These are phyloP conservation scores for Xiphophorus hellerii DNA, from an alignment of 2,113 vertebrate genomes.

Conservation along the genomic window DNA sequence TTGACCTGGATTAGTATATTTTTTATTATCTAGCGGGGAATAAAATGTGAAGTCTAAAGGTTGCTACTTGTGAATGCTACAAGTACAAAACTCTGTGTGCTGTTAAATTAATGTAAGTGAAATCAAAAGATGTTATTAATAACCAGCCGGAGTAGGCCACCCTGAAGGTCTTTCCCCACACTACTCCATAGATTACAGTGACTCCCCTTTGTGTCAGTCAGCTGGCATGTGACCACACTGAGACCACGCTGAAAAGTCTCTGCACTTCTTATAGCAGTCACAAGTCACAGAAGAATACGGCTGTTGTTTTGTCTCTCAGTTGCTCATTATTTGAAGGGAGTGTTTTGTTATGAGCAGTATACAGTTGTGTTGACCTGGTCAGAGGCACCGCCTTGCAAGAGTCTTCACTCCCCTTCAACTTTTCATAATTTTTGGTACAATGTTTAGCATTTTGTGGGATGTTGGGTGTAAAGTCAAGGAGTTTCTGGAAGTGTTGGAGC, in stretches of 20 bases:
- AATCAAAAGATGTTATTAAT: conserved; percentile 9
- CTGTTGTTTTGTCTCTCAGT: background rate
- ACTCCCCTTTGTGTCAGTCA: conserved; percentile 56
- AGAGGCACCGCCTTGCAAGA: background rate
- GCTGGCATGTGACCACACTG: conserved; percentile 70
- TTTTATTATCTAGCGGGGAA: no score
- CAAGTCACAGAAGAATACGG: background rate
- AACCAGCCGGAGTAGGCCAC: background rate
- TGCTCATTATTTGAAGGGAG: conserved; percentile 1
- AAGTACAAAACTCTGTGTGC: background rate
- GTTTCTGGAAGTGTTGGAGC: no score
- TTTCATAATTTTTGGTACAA: background rate
- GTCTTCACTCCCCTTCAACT: background rate
- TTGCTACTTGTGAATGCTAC: background rate
- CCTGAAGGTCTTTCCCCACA: conserved; percentile 31
- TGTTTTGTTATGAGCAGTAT: conserved; percentile 8
- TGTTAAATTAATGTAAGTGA: conserved; percentile 29
- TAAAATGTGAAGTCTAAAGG: background rate
- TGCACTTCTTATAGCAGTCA: background rate
- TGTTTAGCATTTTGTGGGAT: background rate
- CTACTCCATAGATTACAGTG: conserved; percentile 32
- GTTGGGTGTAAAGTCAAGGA: background rate
- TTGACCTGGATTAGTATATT: no score
- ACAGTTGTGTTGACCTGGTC: conserved; percentile 11
- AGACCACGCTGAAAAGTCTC: conserved; percentile 19